phyloP scores from a whole-genome alignment of 2,888 invertebrate species.

The Hyposoter dolosus region DNA sequence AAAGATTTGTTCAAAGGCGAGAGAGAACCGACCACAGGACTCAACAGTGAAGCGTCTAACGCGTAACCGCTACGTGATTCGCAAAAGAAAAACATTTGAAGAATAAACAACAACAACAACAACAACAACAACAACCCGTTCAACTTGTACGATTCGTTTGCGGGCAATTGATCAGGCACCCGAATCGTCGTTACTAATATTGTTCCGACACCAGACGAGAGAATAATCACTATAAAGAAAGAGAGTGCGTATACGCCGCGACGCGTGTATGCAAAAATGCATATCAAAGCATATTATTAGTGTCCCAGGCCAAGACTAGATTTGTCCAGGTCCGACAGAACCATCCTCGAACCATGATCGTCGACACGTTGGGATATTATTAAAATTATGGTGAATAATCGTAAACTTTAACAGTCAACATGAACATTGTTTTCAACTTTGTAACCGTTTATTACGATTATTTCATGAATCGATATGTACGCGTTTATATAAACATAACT shows the following conservation, averaged over 20 bases:
- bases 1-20: conserved; percentile 31
- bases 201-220: not conserved
- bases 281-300: conserved; percentile 59
- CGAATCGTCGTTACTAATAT: too few relatives aligned
- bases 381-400: conserved; percentile 56
- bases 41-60: conserved; percentile 75
- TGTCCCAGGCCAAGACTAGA: conserved; percentile 1
- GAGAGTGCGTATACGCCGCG: conserved; percentile 33
- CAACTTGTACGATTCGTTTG: conserved; percentile 61
- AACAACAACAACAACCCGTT: conserved; percentile 67
- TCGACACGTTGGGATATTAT: conserved; percentile 22
- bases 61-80: conserved; percentile 82
- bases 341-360: conserved; percentile 14
- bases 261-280: conserved; percentile 59
- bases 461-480: conserved; percentile 36
- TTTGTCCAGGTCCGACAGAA: conserved; percentile 20
- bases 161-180: too few relatives aligned
- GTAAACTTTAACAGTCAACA: conserved; percentile 24
- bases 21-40: conserved; percentile 47
- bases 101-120: conserved; percentile 61
- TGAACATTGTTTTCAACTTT: conserved; percentile 34
- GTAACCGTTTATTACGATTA: conserved; percentile 40
- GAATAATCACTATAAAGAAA: conserved; percentile 11
- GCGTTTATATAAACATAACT: conserved; percentile 22
- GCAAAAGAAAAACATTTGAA: conserved; percentile 63